phyloP scores from a whole-genome alignment of 2,797 vertebrate genomes.

The Peromyscus eremicus region DNA sequence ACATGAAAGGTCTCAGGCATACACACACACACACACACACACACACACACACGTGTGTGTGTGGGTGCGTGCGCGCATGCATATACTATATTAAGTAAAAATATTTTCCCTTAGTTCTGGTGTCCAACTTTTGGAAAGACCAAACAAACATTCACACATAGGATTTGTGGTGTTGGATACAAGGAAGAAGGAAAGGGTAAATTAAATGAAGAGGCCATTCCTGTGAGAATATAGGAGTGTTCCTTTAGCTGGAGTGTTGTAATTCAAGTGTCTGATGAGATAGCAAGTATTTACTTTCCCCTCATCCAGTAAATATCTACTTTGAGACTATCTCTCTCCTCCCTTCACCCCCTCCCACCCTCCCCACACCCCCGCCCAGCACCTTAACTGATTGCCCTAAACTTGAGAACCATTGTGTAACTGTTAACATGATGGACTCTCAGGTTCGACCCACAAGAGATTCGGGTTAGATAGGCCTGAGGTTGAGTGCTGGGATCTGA shows the following conservation, averaged over 20 bases:
- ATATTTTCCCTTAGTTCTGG: constrained; percentile 80
- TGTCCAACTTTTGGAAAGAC: constrained; percentile 75
- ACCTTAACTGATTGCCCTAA: neutral
- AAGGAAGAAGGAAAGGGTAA: neutral
- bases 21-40: too few species aligned
- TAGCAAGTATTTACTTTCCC: neutral
- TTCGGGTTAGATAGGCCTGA: neutral
- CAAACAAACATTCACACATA: constrained; percentile 70
- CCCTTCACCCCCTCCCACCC: accelerated
- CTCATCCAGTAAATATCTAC: neutral
- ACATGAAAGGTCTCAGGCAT: neutral
- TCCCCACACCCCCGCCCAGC: accelerated
- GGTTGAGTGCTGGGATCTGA: constrained; percentile 11
- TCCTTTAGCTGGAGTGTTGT: neutral
- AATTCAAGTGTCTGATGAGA: neutral
- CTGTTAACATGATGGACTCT: neutral
- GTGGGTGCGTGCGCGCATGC: too few species aligned
- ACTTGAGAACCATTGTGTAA: neutral
- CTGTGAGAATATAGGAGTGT: neutral
- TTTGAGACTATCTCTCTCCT: neutral
- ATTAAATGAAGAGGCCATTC: neutral
- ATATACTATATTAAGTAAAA: constrained; percentile 10
- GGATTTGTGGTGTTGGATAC: neutral
- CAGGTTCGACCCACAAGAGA: neutral
- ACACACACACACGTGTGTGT: neutral